phyloP scores from a whole-genome alignment of 2,113 vertebrate species.

The Tachysurus vachellii region DNA sequence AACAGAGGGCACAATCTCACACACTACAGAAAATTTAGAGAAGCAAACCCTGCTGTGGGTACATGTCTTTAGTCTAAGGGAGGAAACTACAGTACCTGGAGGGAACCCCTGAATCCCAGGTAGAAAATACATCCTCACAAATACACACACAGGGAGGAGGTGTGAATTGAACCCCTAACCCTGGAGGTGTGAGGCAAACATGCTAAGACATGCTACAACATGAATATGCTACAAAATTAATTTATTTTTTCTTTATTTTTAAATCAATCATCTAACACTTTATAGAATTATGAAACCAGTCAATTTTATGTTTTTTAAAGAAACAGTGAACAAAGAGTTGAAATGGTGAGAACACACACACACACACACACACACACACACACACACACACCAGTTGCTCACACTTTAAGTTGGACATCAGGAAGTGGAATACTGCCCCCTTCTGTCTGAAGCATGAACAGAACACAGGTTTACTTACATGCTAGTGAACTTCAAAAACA shows the following conservation, averaged over 20 bases:
- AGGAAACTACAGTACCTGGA: too few species aligned
- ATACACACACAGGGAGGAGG: not conserved
- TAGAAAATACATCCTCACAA: not conserved
- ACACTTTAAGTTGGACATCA: not conserved
- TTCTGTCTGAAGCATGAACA: conserved; percentile 25
- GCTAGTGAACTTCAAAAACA: not conserved
- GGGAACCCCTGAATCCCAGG: not conserved
- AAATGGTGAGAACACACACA: not conserved
- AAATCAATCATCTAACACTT: not conserved
- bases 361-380: not conserved
- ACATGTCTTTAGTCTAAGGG: too few species aligned
- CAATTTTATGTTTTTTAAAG: too few species aligned
- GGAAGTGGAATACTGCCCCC: conserved; percentile 42
- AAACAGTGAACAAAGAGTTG: not conserved
- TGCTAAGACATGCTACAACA: not conserved
- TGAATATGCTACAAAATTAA: not conserved
- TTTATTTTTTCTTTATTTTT: not conserved
- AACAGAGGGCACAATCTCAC: too few species aligned
- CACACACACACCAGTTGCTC: conserved; percentile 26
- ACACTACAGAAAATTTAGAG: too few species aligned
- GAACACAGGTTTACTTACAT: not conserved
- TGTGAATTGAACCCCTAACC: too few species aligned
- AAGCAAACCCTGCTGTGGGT: too few species aligned
- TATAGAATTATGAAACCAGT: not conserved
- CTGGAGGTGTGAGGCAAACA: too few species aligned